Conservation (phyloP, 2,113 vertebrate genomes). For the Tylochromis polylepis region DNA sequence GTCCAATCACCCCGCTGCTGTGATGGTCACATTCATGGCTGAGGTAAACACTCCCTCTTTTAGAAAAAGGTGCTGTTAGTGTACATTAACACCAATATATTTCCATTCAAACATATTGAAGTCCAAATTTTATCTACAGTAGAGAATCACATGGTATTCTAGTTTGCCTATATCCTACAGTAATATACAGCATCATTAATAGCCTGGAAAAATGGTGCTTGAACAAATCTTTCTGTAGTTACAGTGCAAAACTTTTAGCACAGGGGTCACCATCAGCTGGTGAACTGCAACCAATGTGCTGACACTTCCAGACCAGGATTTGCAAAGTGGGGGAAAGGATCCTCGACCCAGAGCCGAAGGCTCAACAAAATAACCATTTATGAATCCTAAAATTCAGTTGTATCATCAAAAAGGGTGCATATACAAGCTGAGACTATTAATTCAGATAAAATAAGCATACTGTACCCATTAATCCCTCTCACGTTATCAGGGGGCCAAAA, state of each 20-base stretch:
- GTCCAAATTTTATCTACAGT: not conserved
- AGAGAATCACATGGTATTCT: not conserved
- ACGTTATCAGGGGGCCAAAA: not conserved
- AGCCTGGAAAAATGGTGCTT: not conserved
- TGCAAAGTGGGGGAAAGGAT: not conserved
- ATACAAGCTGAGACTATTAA: not conserved
- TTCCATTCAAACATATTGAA: not conserved
- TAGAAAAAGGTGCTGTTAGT: slow-evolving; percentile 17
- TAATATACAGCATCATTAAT: not conserved
- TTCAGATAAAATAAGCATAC: not conserved
- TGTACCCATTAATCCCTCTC: not conserved
- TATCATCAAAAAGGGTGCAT: not conserved
- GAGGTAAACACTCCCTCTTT: not conserved
- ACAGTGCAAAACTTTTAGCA: not conserved
- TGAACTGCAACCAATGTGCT: not conserved
- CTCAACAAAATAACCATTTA: not conserved
- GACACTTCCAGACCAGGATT: not conserved
- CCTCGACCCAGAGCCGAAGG: not conserved
- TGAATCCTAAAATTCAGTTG: not conserved
- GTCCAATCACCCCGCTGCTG: slow-evolving; percentile 4
- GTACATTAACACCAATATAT: not conserved
- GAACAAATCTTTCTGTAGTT: not conserved
- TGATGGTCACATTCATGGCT: not conserved
- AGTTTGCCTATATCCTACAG: not conserved
- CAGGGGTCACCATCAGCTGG: not conserved